These are phyloP conservation scores for Monodelphis domestica DNA, from an alignment of 2,797 vertebrate genomes.

Conservation along the genomic window DNA sequence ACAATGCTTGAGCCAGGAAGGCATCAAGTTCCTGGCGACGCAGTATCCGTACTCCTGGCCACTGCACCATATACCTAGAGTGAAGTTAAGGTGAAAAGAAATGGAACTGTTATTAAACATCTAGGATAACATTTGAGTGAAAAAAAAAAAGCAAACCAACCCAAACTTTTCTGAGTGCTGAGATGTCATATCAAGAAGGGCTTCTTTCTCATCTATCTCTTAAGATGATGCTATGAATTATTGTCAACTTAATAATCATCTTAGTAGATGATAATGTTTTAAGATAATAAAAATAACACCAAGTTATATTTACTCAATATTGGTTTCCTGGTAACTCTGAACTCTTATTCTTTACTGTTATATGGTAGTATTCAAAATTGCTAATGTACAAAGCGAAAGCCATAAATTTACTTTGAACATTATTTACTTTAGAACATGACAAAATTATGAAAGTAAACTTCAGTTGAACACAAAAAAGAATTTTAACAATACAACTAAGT, in stretches of 20 bases:
- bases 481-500: too few species aligned
- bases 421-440: constrained; percentile 16
- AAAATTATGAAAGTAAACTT: background rate
- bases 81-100: constrained; percentile 29
- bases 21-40: constrained; percentile 97
- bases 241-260: background rate
- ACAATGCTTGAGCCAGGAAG: constrained; percentile 97
- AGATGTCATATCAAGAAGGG: background rate
- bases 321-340: background rate
- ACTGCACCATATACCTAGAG: constrained; percentile 97
- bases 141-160: background rate
- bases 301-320: background rate
- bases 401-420: background rate
- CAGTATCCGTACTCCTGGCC: constrained; percentile 96
- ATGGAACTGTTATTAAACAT: background rate
- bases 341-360: background rate
- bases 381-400: background rate
- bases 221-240: constrained; percentile 1
- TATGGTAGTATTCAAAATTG: background rate
- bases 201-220: background rate
- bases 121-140: background rate
- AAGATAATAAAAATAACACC: constrained; percentile 24
- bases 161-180: background rate
- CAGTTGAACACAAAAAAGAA: background rate
- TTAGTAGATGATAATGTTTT: background rate